Conservation (phyloP, 2,888 invertebrate species). For the Caenorhabditis sp. region DNA sequence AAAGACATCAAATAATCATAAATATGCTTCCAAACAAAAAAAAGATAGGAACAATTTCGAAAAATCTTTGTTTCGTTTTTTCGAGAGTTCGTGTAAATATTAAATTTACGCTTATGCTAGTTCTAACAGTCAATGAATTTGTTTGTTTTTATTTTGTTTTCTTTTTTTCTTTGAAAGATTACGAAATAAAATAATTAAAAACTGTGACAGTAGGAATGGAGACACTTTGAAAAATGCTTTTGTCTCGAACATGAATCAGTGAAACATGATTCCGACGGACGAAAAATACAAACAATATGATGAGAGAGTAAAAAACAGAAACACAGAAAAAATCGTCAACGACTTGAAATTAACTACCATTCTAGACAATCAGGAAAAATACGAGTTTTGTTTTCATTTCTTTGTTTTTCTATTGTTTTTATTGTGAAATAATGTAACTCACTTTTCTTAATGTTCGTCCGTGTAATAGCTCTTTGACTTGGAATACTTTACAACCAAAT, state of each 20-base stretch:
- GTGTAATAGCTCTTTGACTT: slow-evolving; percentile 77
- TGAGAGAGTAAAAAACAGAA: not conserved
- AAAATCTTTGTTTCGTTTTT: not conserved
- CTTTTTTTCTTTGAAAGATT: not conserved
- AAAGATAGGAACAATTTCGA: not conserved
- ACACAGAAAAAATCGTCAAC: not conserved
- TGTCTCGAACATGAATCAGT: no score
- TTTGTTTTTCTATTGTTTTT: not conserved
- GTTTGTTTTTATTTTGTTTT: not conserved
- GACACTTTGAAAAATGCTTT: not conserved
- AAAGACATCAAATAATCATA: no score
- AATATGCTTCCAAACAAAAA: no score
- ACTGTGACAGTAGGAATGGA: not conserved
- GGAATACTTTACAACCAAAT: slow-evolving; percentile 77
- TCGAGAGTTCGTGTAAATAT: slow-evolving; percentile 4
- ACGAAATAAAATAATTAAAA: not conserved
- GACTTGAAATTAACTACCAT: not conserved
- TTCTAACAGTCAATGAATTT: slow-evolving; percentile 2
- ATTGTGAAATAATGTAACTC: no score
- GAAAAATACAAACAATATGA: not conserved
- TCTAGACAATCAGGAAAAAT: not conserved
- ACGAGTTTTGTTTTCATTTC: not conserved
- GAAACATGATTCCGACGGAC: no score
- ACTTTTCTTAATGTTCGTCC: slow-evolving; percentile 78
- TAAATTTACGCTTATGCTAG: not conserved